phyloP scores from a whole-genome alignment of 2,113 vertebrate genomes.

The Pelvicachromis taeniatus region DNA sequence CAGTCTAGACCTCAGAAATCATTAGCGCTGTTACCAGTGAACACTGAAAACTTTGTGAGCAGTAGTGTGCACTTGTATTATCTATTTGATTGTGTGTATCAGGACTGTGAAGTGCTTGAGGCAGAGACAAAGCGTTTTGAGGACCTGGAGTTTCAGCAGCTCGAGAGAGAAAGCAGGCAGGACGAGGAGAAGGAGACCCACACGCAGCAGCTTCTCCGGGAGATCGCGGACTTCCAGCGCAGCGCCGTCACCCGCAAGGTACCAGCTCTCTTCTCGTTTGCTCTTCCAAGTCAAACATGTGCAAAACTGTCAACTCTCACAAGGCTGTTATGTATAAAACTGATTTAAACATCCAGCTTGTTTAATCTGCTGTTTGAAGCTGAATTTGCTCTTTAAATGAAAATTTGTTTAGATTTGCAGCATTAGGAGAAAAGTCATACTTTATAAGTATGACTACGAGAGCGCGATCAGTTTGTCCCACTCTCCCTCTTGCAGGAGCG shows the following conservation, averaged over 20 bases:
- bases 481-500: conserved; percentile 76
- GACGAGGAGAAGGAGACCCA: conserved; percentile 92
- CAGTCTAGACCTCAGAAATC: background rate
- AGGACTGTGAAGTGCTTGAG: conserved; percentile 90
- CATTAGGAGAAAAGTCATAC: background rate
- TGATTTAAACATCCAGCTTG: background rate
- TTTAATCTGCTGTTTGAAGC: accelerated
- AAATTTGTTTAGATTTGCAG: background rate
- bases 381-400: background rate
- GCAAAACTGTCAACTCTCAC: background rate
- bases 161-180: conserved; percentile 88
- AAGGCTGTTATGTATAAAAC: background rate
- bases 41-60: background rate
- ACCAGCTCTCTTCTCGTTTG: background rate
- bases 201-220: conserved; percentile 85
- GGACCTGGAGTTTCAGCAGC: conserved; percentile 95
- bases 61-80: background rate
- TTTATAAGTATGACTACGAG: background rate
- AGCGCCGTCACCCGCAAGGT: conserved; percentile 88
- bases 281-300: background rate
- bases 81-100: background rate
- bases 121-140: conserved; percentile 91
- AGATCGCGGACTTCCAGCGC: conserved; percentile 88
- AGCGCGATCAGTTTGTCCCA: background rate
- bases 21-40: background rate